Percentiles rank a stretch among this genome's conserved stretches.
phyloP scores from a whole-genome alignment of 2,797 vertebrate genomes.

The Micrastur ruficollis region DNA sequence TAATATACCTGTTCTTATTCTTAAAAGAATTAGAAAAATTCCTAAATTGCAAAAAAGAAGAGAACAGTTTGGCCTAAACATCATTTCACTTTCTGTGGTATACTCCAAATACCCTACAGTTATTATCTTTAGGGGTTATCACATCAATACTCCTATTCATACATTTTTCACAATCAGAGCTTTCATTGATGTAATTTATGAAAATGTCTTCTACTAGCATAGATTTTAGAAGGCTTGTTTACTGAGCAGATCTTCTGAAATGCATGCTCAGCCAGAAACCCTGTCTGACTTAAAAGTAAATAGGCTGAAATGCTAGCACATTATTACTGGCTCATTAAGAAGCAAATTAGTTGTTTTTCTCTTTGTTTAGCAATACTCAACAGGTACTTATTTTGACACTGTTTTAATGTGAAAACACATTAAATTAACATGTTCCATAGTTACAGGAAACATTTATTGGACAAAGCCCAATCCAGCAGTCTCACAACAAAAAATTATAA shows the following conservation, averaged over 20 bases:
- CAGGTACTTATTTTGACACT: conserved; percentile 56
- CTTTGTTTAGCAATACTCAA: conserved; percentile 59
- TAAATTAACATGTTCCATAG: conserved; percentile 41
- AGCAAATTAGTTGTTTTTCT: conserved; percentile 65
- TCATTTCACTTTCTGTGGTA: not conserved
- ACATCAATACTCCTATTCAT: not conserved
- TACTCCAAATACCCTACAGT: not conserved
- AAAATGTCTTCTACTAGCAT: not conserved
- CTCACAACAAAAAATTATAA: conserved; percentile 2
- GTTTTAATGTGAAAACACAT: conserved; percentile 55
- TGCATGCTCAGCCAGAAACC: not conserved
- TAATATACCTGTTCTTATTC: not conserved
- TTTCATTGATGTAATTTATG: not conserved
- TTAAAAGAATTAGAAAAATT: not conserved
- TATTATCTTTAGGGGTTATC: not conserved
- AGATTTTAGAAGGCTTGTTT: not conserved
- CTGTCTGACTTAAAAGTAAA: conserved; percentile 8
- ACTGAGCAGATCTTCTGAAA: not conserved
- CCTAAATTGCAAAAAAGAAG: not conserved
- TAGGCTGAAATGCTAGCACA: conserved; percentile 3
- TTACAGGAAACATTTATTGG: conserved; percentile 32
- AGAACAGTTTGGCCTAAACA: not conserved
- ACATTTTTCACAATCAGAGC: not conserved
- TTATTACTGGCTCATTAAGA: conserved; percentile 61
- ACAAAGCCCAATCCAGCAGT: conserved; percentile 33